Evolutionary conservation across 2,113 vertebrate genomes (phyloP), one percentile per base, ranked within the genome.

Genomic region (Centropristis striata): DNA sequence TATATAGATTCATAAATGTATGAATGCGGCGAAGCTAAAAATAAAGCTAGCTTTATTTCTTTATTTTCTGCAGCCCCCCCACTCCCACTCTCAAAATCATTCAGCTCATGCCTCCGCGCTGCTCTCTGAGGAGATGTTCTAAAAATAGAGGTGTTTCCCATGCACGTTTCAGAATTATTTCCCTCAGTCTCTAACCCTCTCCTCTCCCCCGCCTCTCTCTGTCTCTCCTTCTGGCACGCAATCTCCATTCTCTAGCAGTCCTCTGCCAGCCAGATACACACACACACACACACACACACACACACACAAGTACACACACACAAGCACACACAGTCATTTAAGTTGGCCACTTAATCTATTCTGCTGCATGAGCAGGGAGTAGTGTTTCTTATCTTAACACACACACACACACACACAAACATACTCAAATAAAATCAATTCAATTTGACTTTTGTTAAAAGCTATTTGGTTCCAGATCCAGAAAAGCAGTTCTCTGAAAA

Each of bases 131-230:
- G 85, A 89, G 78, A 81, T 77, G 68, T 16, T 78, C 90, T 92
- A 92, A 79, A 92, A 91, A 93, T 90, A 92, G 91, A 90, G 91
- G 90, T 92, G 89, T 91, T 92, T 91, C 91, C 90, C 82, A 23
- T 87, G 77, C 89, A 92, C 79, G 87, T 78, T 91, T 49, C 84
- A 68, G 76, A 89, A 82, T 89, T 57, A 85, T 89, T 88, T 88
- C 77, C 42, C 71, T 85, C 79, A 68, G 59, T 54, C 79, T 64
- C 82, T 46, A 36, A 81, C 54, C 68, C 75, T 59, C 73, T 15
- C 50, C 10, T 32, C 32, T 32, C 32, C 69, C 58, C 39, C 58
- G 53, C 59, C 83, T 65, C 44, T 49, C 44, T n/a, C 47, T n/a
- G 54, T 75, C 65, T 47, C 39, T 64, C 42, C 42, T 37, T 20